Evolutionary conservation across 2,888 invertebrate species (phyloP).

Genomic region (Hololepta plana): DNA sequence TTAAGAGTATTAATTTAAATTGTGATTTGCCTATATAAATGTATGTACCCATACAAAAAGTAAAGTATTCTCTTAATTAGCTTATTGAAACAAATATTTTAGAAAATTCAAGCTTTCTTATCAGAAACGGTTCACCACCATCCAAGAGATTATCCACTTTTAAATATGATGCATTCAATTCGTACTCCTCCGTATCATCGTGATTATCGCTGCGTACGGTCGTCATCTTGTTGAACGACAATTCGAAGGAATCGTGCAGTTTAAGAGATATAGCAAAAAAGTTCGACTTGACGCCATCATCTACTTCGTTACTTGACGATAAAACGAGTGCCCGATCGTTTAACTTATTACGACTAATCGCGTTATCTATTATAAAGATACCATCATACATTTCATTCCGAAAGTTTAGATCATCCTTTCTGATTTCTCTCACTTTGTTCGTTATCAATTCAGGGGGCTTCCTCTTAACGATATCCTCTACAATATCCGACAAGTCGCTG

Average conservation of each 20-base stretch:
- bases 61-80: too few relatives aligned
- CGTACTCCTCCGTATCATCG: slow-evolving; percentile 3
- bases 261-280: too few relatives aligned
- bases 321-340: slow-evolving; percentile 5
- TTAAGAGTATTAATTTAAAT: neutral
- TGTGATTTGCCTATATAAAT: slow-evolving; percentile 1
- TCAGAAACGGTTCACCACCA: too few relatives aligned
- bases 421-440: slow-evolving; percentile 11
- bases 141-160: too few relatives aligned
- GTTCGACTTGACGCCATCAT: too few relatives aligned
- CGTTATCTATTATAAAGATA: slow-evolving; percentile 17
- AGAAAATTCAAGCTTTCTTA: too few relatives aligned
- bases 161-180: too few relatives aligned
- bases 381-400: slow-evolving; percentile 13
- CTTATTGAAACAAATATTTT: slow-evolving; percentile 6
- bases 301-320: neutral
- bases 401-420: too few relatives aligned
- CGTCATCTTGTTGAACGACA: slow-evolving; percentile 2
- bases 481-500: slow-evolving; percentile 32
- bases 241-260: slow-evolving; percentile 7
- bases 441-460: slow-evolving; percentile 14
- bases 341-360: neutral
- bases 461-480: slow-evolving; percentile 30
- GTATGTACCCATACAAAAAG: too few relatives aligned
- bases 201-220: slow-evolving; percentile 1